Base-by-base conservation (phyloP, 1,140 invertebrate species). In the Phthorimaea operculella region DNA sequence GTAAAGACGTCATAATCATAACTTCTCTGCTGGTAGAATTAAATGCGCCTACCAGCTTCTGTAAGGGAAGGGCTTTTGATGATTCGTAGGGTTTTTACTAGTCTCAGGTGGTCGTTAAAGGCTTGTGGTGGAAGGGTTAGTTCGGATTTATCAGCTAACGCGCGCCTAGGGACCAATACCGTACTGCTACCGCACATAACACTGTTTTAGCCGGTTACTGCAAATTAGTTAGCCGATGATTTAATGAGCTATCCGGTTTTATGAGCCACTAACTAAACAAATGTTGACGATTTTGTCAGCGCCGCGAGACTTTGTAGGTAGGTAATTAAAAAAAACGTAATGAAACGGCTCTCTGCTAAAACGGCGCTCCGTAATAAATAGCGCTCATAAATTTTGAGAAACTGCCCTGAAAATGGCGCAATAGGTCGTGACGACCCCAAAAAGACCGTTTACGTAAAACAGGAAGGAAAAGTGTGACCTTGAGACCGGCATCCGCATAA, bases 41-140 rank as follows among this genome's bases (percentile, higher is more conserved):
- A 39, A 39, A 39, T 39, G 10, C n/a, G n/a, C n/a, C n/a, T 39
- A 10, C n/a, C 36, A 39, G 36, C 14, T 10, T 47, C 45, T 47
- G 45, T 47, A 1, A 33, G 52, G 21, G 21, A 28, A 28, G 21
- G 21, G 59, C 47, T 59, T 59, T 58, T 72, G 72, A 68, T 76
- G 68, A 79, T 74, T 73, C 64, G 60, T 63, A 59, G 64, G 66
- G 70, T 79, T 81, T 82, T 82, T 81, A 72, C 72, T 72, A 79
- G 79, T 81, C 81, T 84, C 79, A 84, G 79, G 81, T 84, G 79
- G 79, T 73, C 59, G 52, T 68, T 79, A 79, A 79, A 79, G 79
- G 80, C 72, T 76, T 79, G 75, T 60, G 72, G 61, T 55, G 58
- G 72, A 80, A 82, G 79, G 81, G 81, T 82, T 84, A 70, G 60